phyloP scores from a whole-genome alignment of 1,140 invertebrate species.

The Adoxophyes honmai region DNA sequence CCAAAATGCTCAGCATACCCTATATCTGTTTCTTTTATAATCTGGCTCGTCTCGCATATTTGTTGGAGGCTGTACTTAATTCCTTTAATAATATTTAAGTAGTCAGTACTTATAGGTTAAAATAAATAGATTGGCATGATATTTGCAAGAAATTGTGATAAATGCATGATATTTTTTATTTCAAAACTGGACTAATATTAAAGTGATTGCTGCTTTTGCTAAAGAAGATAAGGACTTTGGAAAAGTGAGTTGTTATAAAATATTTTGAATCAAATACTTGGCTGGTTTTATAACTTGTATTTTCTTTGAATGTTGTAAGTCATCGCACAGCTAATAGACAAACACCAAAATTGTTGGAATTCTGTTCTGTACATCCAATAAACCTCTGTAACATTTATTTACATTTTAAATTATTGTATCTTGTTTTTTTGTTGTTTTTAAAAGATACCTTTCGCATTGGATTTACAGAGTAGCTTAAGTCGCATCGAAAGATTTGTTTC shows the following conservation, averaged over 20 bases:
- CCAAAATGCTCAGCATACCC: no score
- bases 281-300: not conserved
- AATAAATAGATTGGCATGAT: not conserved
- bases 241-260: constrained; percentile 10
- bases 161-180: not conserved
- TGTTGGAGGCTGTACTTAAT: no score
- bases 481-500: not conserved
- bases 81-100: no score
- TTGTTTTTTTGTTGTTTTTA: not conserved
- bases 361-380: constrained; percentile 1
- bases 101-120: no score
- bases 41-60: no score
- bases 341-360: not conserved
- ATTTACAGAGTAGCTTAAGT: not conserved
- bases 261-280: not conserved
- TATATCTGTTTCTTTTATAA: no score
- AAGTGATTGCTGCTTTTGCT: constrained; percentile 13
- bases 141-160: not conserved
- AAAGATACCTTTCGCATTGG: not conserved
- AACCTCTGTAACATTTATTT: not conserved
- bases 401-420: not conserved
- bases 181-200: no score
- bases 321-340: constrained; percentile 1
- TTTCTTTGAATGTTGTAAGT: not conserved
- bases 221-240: constrained; percentile 8